Evolutionary conservation across 2,888 invertebrate species (phyloP), one percentile per base, ranked within the genome.

Genomic region (Chrysodeixis includens): DNA sequence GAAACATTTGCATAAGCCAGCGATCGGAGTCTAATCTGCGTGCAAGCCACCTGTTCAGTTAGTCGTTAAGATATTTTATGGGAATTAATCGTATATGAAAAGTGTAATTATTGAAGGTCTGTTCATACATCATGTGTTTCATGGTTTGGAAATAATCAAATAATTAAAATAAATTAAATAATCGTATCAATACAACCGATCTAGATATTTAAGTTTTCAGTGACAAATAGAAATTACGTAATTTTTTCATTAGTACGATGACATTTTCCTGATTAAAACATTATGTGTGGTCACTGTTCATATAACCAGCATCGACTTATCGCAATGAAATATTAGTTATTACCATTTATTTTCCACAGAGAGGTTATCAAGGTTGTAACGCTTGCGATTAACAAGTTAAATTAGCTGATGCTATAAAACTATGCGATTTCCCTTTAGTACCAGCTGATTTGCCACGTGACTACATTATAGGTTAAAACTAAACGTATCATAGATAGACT

Each of bases 321-420:
- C 51, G 26, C 20, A 20, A 44, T 57, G 44, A 58, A 35, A 44
- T n/a, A 57, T 55, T 35, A 35, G 35, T 40, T 6, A 9, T 60
- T 62, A 20, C 46, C 20, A 20, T 62, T 22, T 1, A 56, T 4
- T 44, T 68, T 62, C 20, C 30, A 22, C 40, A 18, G 20, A 7
- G 10, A 49, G 46, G 30, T 46, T 35, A 26, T 40, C 9, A 14
- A 58, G 52, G 58, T 59, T 51, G n/a, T n/a, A 8, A 7, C 46
- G 12, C 32, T 46, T 30, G 44, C 44, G 56, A 54, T 55, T 55
- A 63, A 20, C 40, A 49, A 20, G 32, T 35, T 58, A 51, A 44
- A 46, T 46, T 52, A 54, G 74, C 35, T 20, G 14, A 32, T 61
- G 44, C 44, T 16, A 49, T 73, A 70, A 57, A 71, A 73, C 18